These are phyloP conservation scores for Andrena flavipes DNA, from an alignment of 2,888 invertebrate genomes.

Conservation along the genomic window DNA sequence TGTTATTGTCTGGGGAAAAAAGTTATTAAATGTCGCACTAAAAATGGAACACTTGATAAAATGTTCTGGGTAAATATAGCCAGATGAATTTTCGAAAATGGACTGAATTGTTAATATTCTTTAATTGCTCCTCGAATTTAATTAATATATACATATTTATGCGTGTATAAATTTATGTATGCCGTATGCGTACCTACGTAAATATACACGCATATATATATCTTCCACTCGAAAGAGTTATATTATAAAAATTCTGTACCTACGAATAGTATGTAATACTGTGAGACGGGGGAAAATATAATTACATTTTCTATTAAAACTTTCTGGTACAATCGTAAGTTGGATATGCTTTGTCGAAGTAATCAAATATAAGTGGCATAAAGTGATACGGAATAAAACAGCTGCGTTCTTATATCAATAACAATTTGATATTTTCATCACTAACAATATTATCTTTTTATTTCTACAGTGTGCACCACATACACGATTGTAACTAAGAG, in stretches of 20 bases:
- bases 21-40: constrained; percentile 42
- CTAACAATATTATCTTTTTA: constrained; percentile 80
- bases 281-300: constrained; percentile 64
- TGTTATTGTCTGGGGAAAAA: constrained; percentile 71
- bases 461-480: constrained; percentile 81
- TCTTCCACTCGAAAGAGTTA: constrained; percentile 52
- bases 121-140: constrained; percentile 62
- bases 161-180: constrained; percentile 18
- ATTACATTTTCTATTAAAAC: constrained; percentile 76
- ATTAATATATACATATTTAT: constrained; percentile 58
- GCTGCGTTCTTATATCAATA: constrained; percentile 75
- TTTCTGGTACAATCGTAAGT: constrained; percentile 71
- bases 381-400: constrained; percentile 71
- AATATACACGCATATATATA: constrained; percentile 63
- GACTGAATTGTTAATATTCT: constrained; percentile 77
- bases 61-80: constrained; percentile 31
- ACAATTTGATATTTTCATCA: constrained; percentile 79
- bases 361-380: constrained; percentile 69
- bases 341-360: constrained; percentile 68
- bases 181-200: constrained; percentile 56
- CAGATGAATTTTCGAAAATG: constrained; percentile 53
- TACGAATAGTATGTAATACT: constrained; percentile 61
- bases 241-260: constrained; percentile 57
- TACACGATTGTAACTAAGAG: constrained; percentile 78
- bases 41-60: constrained; percentile 34